phyloP scores from a whole-genome alignment of 2,113 vertebrate genomes.

The Aramus guarauna region DNA sequence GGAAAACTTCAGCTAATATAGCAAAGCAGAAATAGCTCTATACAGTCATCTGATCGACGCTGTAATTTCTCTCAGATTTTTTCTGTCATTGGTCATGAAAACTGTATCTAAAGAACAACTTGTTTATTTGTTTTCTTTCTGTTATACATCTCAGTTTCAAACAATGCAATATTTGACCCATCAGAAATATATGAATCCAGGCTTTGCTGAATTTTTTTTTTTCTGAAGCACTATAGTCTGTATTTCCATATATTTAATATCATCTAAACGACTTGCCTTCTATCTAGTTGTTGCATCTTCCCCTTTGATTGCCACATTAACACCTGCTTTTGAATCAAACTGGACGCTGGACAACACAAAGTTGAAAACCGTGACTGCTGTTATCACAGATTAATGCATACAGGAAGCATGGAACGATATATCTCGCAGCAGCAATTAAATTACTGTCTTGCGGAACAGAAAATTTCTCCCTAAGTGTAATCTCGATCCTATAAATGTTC shows the following conservation, averaged over 20 bases:
- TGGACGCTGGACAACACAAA: background rate
- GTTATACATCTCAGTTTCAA: background rate
- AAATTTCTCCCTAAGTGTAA: background rate
- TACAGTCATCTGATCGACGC: background rate
- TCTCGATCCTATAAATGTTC: background rate
- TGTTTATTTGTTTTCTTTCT: background rate
- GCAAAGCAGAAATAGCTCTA: background rate
- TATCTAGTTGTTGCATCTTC: background rate
- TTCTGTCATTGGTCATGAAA: background rate
- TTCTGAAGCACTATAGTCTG: background rate
- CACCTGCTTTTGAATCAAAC: background rate
- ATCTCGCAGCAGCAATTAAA: background rate
- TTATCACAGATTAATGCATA: background rate
- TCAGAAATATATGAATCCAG: background rate
- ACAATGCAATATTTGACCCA: background rate
- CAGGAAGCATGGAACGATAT: background rate
- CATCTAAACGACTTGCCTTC: background rate
- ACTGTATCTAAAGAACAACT: background rate
- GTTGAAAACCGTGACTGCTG: background rate
- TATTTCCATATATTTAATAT: background rate
- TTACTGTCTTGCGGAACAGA: background rate
- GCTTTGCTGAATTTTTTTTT: background rate
- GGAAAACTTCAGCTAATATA: background rate
- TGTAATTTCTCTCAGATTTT: background rate
- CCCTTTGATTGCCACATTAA: background rate